A percentile compares a stretch with the other conserved stretches of the same genome.
phyloP scores from a whole-genome alignment of 2,888 invertebrate species.

The Melieria picta region DNA sequence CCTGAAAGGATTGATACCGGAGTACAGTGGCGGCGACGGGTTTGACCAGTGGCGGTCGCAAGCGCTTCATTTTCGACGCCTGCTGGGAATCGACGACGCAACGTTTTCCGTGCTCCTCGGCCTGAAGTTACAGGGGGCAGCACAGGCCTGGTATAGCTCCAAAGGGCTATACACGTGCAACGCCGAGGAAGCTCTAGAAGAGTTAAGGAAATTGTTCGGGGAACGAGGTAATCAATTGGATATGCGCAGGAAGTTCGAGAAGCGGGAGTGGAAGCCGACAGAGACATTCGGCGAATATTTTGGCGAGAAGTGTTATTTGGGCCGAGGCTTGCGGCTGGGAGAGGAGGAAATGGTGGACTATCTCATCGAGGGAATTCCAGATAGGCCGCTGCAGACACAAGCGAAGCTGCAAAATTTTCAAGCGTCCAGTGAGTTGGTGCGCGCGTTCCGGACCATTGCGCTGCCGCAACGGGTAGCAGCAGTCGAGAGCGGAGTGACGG shows the following conservation, averaged over 20 bases:
- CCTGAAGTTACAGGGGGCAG: constrained; percentile 1
- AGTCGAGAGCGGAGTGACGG: background rate
- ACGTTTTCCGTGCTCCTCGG: background rate
- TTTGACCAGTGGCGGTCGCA: constrained; percentile 9
- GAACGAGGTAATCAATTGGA: constrained; percentile 9
- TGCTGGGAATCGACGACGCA: constrained; percentile 6
- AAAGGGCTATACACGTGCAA: background rate
- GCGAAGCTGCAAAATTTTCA: constrained; percentile 23
- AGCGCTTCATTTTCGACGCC: constrained; percentile 2
- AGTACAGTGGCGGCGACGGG: constrained; percentile 19
- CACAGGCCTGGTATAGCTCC: constrained; percentile 5
- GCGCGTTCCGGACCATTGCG: background rate
- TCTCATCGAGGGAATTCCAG: constrained; percentile 26
- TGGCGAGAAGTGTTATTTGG: constrained; percentile 14
- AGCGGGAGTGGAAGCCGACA: background rate
- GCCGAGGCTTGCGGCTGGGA: background rate
- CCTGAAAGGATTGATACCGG: constrained; percentile 5
- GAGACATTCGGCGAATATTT: constrained; percentile 11
- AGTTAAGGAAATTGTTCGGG: background rate
- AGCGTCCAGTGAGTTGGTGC: constrained; percentile 12
- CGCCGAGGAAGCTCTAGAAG: constrained; percentile 2
- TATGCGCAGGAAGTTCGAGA: constrained; percentile 6
- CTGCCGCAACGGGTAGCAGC: background rate
- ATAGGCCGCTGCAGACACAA: constrained; percentile 23
- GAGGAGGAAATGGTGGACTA: constrained; percentile 19